phyloP scores from a whole-genome alignment of 2,888 invertebrate genomes.

The Mythimna vitellina region DNA sequence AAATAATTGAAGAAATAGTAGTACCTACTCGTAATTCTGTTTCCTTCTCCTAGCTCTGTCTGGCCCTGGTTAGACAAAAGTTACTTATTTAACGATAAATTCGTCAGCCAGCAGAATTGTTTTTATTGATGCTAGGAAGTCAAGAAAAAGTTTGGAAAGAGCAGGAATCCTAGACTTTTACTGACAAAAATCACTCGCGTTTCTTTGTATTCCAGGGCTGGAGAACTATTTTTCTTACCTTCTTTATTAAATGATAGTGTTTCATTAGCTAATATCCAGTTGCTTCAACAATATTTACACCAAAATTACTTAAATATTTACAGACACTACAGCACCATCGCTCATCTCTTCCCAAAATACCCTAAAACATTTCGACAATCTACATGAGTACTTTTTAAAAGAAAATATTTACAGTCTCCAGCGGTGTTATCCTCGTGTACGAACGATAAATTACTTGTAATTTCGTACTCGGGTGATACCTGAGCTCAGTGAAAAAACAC shows the following conservation, averaged over 20 bases:
- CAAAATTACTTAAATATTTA: slow-evolving; percentile 7
- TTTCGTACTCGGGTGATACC: slow-evolving; percentile 90
- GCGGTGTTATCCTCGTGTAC: slow-evolving; percentile 80
- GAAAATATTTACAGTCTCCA: slow-evolving; percentile 72
- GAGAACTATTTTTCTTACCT: neutral
- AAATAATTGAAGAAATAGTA: no score
- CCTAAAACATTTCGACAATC: slow-evolving; percentile 66
- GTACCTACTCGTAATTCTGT: no score
- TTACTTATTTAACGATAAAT: no score
- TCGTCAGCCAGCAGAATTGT: no score
- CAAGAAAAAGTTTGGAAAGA: no score
- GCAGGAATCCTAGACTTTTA: no score
- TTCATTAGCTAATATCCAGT: neutral
- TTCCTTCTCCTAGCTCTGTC: no score
- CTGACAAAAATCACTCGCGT: no score
- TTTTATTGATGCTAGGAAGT: no score
- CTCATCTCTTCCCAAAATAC: slow-evolving; percentile 47
- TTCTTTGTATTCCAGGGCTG: no score
- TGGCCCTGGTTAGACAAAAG: no score
- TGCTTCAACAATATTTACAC: neutral
- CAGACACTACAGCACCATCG: slow-evolving; percentile 7
- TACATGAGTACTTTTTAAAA: slow-evolving; percentile 65
- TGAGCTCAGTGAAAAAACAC: slow-evolving; percentile 89
- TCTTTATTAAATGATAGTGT: neutral
- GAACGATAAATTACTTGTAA: slow-evolving; percentile 89